A percentile compares a stretch with the other conserved stretches of the same genome.
Evolutionary conservation across 2,113 vertebrate species (phyloP).

Genomic region (Lepus europaeus): DNA sequence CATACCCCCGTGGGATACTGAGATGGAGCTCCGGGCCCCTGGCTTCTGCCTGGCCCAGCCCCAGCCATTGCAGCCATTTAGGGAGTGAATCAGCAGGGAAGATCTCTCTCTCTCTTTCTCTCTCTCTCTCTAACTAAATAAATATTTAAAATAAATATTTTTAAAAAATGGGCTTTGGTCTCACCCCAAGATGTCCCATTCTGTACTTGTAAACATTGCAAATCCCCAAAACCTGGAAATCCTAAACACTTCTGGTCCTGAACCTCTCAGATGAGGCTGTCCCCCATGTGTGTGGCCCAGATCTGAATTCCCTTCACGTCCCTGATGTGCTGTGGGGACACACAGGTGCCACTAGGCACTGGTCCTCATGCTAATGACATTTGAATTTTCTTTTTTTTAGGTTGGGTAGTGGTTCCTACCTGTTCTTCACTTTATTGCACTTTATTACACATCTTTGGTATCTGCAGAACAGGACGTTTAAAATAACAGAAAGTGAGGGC

Average conservation of each 20-base stretch:
- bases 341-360: neutral
- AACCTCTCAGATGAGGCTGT: neutral
- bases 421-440: neutral
- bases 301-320: neutral
- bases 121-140: no score
- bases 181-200: neutral
- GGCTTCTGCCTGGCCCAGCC: no score
- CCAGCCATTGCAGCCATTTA: no score
- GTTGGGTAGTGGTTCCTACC: neutral
- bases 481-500: neutral
- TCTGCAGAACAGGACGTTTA: neutral
- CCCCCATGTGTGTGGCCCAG: no score
- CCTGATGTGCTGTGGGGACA: neutral
- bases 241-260: neutral
- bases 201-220: neutral
- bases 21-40: no score
- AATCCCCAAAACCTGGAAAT: neutral
- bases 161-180: no score
- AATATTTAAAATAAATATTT: no score
- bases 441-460: neutral
- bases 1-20: no score
- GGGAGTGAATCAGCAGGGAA: no score
- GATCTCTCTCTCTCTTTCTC: no score
- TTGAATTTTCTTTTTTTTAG: neutral
- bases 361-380: neutral